phyloP scores from a whole-genome alignment of 2,797 vertebrate genomes.

The Tapirus indicus region DNA sequence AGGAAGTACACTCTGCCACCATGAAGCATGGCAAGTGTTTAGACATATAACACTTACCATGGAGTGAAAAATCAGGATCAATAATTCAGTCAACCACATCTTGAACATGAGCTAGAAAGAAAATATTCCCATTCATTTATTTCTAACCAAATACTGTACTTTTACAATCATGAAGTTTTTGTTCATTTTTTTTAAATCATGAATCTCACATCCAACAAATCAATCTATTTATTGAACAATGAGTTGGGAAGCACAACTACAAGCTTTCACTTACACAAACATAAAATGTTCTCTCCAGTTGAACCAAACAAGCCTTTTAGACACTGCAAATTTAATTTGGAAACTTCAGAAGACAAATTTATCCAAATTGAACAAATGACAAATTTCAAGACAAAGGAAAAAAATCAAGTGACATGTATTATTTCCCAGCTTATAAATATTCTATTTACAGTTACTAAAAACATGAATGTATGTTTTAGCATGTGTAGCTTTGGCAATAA shows the following conservation, averaged over 20 bases:
- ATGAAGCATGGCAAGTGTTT: background rate
- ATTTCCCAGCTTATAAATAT: background rate
- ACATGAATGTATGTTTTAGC: background rate
- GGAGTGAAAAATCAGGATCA: background rate
- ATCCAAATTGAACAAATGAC: background rate
- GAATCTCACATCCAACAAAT: background rate
- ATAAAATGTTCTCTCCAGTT: background rate
- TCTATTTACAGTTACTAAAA: background rate
- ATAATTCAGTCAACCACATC: background rate
- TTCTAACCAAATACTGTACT: background rate
- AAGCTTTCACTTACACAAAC: background rate
- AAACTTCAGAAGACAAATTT: background rate
- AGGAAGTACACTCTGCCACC: background rate
- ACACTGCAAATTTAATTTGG: background rate
- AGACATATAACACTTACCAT: too few relatives aligned
- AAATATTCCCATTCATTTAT: background rate
- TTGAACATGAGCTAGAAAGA: background rate
- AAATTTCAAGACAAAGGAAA: background rate
- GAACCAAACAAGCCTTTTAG: background rate
- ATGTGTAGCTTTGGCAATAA: background rate
- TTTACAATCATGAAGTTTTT: background rate
- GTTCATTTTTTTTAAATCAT: background rate
- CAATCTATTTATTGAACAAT: background rate
- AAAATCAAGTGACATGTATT: background rate
- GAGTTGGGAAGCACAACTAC: background rate